These are phyloP conservation scores for Drosophila hydei DNA, from an alignment of 1,140 invertebrate genomes.

Conservation along the genomic window DNA sequence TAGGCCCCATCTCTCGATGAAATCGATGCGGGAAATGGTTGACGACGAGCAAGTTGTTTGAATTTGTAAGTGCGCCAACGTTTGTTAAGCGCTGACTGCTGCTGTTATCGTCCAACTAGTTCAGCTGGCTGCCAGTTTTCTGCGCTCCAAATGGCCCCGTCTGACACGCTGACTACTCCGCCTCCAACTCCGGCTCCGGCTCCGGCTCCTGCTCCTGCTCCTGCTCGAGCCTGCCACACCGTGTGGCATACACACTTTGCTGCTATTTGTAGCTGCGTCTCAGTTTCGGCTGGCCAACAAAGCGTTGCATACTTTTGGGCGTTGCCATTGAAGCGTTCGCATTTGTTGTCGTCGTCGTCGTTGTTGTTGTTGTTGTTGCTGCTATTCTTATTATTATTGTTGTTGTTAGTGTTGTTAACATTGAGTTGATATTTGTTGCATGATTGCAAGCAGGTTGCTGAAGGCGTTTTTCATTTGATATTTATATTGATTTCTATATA, in stretches of 20 bases:
- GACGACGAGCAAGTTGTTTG: constrained; percentile 78
- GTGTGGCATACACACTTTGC: constrained; percentile 25
- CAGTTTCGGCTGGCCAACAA: constrained; percentile 36
- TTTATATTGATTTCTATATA: constrained; percentile 5
- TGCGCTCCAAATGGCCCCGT: background rate
- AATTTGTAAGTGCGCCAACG: constrained; percentile 75
- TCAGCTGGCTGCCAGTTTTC: constrained; percentile 14
- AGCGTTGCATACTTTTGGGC: constrained; percentile 48
- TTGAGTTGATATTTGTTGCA: constrained; percentile 40
- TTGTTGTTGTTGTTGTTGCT: background rate
- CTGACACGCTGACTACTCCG: too few species aligned
- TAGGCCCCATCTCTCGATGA: constrained; percentile 97
- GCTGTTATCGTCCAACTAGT: constrained; percentile 1
- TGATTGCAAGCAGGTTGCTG: constrained; percentile 16
- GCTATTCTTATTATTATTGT: constrained; percentile 13
- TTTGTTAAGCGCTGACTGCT: constrained; percentile 39
- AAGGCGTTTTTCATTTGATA: constrained; percentile 14
- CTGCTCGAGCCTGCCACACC: constrained; percentile 2
- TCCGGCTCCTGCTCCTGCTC: background rate
- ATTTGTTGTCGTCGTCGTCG: background rate
- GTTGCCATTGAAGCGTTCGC: constrained; percentile 42
- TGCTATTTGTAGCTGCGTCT: constrained; percentile 35
- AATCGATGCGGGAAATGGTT: constrained; percentile 97
- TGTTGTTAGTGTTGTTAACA: constrained; percentile 20
- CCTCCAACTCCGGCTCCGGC: background rate